A percentile compares a stretch with the other conserved stretches of the same genome.
Evolutionary conservation across 2,888 invertebrate species (phyloP).

Genomic region (Catonia carolina): DNA sequence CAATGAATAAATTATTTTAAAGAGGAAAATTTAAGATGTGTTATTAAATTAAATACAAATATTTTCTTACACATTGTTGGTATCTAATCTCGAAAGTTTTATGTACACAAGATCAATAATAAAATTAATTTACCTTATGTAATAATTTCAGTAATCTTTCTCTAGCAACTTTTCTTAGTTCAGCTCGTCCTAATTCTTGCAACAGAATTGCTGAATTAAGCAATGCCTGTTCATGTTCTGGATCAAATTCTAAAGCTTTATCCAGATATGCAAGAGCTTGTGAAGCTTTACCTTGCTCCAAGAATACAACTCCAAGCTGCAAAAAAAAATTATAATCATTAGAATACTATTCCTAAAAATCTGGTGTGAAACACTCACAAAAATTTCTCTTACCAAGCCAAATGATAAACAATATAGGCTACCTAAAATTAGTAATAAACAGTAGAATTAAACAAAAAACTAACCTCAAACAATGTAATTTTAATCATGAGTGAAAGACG

Average conservation of each 20-base stretch:
- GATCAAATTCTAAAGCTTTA: conserved; percentile 85
- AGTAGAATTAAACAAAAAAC: too few relatives aligned
- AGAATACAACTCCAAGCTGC: conserved; percentile 85
- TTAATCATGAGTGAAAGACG: too few relatives aligned
- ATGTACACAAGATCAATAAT: too few relatives aligned
- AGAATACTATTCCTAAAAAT: neutral
- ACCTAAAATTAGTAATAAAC: too few relatives aligned
- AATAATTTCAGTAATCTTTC: conserved; percentile 75
- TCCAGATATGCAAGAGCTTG: conserved; percentile 89
- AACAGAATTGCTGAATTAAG: conserved; percentile 91
- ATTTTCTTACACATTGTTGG: too few relatives aligned
- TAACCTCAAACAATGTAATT: too few relatives aligned
- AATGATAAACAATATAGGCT: neutral
- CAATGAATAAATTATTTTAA: too few relatives aligned
- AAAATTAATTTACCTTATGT: conserved; percentile 49
- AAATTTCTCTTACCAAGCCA: too few relatives aligned
- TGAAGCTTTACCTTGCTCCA: conserved; percentile 86
- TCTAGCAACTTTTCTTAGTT: conserved; percentile 69
- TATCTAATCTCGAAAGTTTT: too few relatives aligned
- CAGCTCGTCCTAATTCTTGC: conserved; percentile 79
- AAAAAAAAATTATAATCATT: conserved; percentile 34
- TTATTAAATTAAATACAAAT: too few relatives aligned
- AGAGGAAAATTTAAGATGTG: too few relatives aligned
- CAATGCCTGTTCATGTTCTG: conserved; percentile 90
- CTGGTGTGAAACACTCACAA: too few relatives aligned